Evolutionary conservation across 2,888 invertebrate species (phyloP), one percentile per base, ranked within the genome.

Genomic region (Tolmerus cingulatus): DNA sequence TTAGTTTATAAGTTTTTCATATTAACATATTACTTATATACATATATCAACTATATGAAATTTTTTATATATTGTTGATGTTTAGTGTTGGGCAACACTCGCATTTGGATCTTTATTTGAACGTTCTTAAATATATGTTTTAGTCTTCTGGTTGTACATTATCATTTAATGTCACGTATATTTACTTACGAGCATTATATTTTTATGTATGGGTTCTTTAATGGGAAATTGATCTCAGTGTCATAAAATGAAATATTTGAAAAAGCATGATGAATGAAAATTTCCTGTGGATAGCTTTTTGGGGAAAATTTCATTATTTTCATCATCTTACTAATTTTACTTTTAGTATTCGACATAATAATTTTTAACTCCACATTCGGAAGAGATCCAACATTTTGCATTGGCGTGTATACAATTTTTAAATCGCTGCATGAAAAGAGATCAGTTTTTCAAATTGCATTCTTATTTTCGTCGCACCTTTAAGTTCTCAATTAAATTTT

Each of bases 21-120:
- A 16, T 74, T 74, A 55, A 74, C 37, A 43, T 43, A 30, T 55
- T 66, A 66, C 57, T 86, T 51, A 23, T 57, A 40, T 74, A 34
- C 34, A 37, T 76, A 74, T 77, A 76, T 78, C 78, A 55, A 78
- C 40, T 86, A 34, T 87, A 27, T 57, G 77, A 85, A 46, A 87
- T 66, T n/a, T 82, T 82, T 86, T 74, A 81, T 51, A 66, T 86
- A 82, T 87, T 84, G 84, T 89, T 88, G 87, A 88, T 89, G 88
- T 89, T 89, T 88, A 88, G 88, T 89, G 89, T 89, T 89, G 88
- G 89, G 87, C 87, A 89, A 88, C 89, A 89, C 89, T 89, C 89
- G 89, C 88, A 89, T 81, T 87, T 87, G 77, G 77, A 27, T 82
- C 86, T 81, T 82, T 46, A 87, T 86, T 86, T 87, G 37, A 84